A percentile compares a stretch with the other conserved stretches of the same genome.
Conservation (phyloP, 2,888 invertebrate genomes). For the Heliconius ethilla region DNA sequence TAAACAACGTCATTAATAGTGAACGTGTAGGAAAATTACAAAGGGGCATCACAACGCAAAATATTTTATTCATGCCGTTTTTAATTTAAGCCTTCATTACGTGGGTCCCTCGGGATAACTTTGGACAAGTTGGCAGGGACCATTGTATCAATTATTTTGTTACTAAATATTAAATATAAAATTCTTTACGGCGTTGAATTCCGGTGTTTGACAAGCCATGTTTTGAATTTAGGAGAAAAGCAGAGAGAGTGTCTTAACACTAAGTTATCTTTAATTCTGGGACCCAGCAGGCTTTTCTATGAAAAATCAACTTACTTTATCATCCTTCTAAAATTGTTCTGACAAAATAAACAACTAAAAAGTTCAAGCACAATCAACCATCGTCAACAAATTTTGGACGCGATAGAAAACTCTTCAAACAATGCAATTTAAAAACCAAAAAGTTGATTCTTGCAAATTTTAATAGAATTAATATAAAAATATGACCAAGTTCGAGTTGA, state of each 20-base stretch:
- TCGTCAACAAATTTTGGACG: constrained; percentile 9
- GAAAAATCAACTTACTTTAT: neutral
- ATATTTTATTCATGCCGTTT: constrained; percentile 43
- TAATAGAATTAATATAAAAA: constrained; percentile 33
- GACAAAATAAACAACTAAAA: neutral
- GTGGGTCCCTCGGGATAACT: constrained; percentile 31
- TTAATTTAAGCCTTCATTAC: constrained; percentile 45
- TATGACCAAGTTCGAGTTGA: neutral
- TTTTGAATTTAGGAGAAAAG: too few relatives aligned
- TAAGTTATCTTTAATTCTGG: neutral
- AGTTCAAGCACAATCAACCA: constrained; percentile 1
- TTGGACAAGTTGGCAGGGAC: constrained; percentile 13
- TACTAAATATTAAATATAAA: neutral
- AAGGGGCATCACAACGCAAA: constrained; percentile 33
- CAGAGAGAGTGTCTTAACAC: too few relatives aligned
- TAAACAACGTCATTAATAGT: constrained; percentile 27
- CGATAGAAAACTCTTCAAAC: constrained; percentile 20
- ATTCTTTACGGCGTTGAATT: too few relatives aligned
- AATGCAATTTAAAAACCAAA: too few relatives aligned
- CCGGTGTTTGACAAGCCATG: too few relatives aligned
- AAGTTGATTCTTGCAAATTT: constrained; percentile 24
- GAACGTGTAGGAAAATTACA: constrained; percentile 28
- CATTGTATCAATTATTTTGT: neutral
- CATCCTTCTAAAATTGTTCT: neutral
- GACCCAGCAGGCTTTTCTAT: neutral